A percentile compares a stretch with the other conserved stretches of the same genome.
These are phyloP conservation scores for Clavelina lepadiformis DNA, from an alignment of 23 tunicate genomes.

Conservation along the genomic window DNA sequence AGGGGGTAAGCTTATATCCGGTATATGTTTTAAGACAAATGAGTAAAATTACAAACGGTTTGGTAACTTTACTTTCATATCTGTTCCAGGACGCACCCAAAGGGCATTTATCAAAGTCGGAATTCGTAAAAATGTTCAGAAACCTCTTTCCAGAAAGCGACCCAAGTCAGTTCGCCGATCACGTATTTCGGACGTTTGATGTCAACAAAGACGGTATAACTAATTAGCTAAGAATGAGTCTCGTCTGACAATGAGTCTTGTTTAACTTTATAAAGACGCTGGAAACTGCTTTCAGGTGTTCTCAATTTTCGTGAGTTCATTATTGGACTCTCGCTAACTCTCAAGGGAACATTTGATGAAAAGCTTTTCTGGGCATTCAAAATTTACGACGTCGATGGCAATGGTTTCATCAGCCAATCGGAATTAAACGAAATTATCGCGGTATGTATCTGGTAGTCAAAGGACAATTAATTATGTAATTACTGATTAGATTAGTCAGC, in stretches of 20 bases:
- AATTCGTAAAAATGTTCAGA: conserved; percentile 27
- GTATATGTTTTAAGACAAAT: no score
- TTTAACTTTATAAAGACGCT: no score
- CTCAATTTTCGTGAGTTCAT: conserved; percentile 83
- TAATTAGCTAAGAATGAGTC: not conserved
- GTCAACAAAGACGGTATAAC: conserved; percentile 82
- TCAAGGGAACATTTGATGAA: conserved; percentile 58
- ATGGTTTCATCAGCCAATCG: conserved; percentile 47
- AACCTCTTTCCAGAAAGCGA: conserved; percentile 38
- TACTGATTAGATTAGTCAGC: no score
- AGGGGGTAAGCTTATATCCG: no score
- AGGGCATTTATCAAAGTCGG: conserved; percentile 14
- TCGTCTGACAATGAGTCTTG: no score
- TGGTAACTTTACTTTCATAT: not conserved
- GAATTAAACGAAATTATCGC: conserved; percentile 61
- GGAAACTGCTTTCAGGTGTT: conserved; percentile 30
- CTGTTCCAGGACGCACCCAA: conserved; percentile 8
- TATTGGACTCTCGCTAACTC: conserved; percentile 64
- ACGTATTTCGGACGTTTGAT: conserved; percentile 86
- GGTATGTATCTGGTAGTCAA: no score
- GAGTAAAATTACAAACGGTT: no score
- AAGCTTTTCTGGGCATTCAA: conserved; percentile 82
- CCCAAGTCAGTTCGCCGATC: conserved; percentile 50
- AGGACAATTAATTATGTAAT: no score
- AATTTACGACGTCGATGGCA: conserved; percentile 78